Evolutionary conservation across 2,113 vertebrate species (phyloP), one percentile per base, ranked within the genome.

Genomic region (Empidonax alnorum): DNA sequence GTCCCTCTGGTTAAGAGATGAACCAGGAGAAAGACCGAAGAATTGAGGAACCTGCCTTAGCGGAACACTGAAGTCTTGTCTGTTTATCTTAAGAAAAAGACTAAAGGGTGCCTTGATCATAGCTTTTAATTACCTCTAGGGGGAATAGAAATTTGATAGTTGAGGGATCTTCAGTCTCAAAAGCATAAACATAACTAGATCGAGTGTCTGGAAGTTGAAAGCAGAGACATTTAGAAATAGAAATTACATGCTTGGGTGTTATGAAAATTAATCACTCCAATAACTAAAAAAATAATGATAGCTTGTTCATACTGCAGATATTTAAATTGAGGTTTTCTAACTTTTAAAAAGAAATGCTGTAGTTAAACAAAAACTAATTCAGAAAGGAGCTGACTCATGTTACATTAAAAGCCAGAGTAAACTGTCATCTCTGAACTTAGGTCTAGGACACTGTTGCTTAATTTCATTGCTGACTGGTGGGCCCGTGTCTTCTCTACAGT

Each of bases 131-230:
- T 78, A n/a, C 28, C 61, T 84, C 69, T 61, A 89, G n/a, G 10
- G 77, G 50, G 22, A 89, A 87, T 4, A 83, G 42, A 87, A 89
- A 78, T 81, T 52, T 0, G 0, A 21, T 68, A 88, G 69, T 27
- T 88, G 82, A 91, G 52, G 76, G 46, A 28, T 85, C 46, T 69
- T 95, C 62, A 73, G 31, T 82, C 67, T 84, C 84, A 78, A 85
- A 92, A 94, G 50, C 15, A 79, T 12, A 93, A 94, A 86, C 24
- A 71, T 25, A 83, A 65, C n/a, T 88, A 84, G 88, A 89, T 35
- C 0, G 3, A 93, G 68, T 37, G 21, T n/a, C 30, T 77, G 27
- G 42, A 93, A 71, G 4, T 9, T 67, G 80, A 63, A 92, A 93
- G 50, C 19, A 77, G 59, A 67, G 59, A 80, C 14, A 81, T 92